Evolutionary conservation across 1,140 invertebrate genomes (phyloP), one percentile per base, ranked within the genome.

Genomic region (Acromyrmex echinatior): DNA sequence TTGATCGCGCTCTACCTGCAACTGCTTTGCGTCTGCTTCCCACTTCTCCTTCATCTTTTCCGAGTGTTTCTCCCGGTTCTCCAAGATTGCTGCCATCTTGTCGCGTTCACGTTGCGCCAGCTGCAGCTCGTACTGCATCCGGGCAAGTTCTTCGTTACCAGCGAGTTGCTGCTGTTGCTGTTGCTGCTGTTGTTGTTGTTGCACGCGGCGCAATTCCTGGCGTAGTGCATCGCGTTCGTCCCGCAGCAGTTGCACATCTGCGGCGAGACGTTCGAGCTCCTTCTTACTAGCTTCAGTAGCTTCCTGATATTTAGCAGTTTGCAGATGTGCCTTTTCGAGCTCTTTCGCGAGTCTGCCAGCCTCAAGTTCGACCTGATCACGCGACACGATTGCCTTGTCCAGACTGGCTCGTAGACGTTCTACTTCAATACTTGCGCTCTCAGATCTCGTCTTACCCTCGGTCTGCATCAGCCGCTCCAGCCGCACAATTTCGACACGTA

Each of bases 1-100:
- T 94, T 99, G 98, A 93, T 99, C 98, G 73, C 98, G 95, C 94
- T 99, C 98, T 58, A 97, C 96, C 53, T 97, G 97, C 90, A 99
- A 92, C 93, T 98, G 98, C 92, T 98, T 98, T 86, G 97, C 97
- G 87, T 99, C 98, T 1, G 96, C 96, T 93, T 98, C 98, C 86
- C 98, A 96, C 93, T 98, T 98, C 70, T 97, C 97, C 82, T 98
- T 97, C 89, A 98, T 97, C 93, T 98, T 98, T 76, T 98, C 98
- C 63, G 97, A 96, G 92, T 98, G 97, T 89, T 97, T 97, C 60
- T 97, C 97, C 16, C 97, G 96, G 91, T 97, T 97, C 92, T 97
- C 97, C 82, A 97, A 92, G 88, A 97, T 97, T 1, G 97, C 96
- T 0, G 96, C 96, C 96, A 97, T 96, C 92, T 97, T 97, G 92